Percentiles rank a stretch among this genome's conserved stretches.
These are phyloP conservation scores for Steinernema hermaphroditum DNA, from an alignment of 2,888 invertebrate species.

Conservation along the genomic window DNA sequence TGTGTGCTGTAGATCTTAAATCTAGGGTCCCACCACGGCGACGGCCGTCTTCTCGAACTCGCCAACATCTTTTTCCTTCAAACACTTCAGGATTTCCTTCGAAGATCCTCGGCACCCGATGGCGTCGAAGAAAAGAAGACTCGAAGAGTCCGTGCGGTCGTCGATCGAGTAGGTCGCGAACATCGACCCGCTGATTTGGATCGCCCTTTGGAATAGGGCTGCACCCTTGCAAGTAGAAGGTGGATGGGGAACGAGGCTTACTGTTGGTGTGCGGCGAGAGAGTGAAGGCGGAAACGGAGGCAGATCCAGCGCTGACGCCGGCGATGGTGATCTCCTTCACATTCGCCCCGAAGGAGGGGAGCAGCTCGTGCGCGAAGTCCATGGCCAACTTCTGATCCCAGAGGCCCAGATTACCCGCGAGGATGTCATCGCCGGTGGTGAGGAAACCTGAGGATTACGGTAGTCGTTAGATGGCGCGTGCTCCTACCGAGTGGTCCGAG, in stretches of 20 bases:
- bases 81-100: neutral
- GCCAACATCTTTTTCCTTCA: slow-evolving; percentile 9
- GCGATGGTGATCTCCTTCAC: slow-evolving; percentile 42
- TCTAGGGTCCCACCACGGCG: neutral
- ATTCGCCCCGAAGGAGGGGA: slow-evolving; percentile 45
- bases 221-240: slow-evolving; percentile 1
- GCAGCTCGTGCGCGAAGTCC: slow-evolving; percentile 40
- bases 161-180: slow-evolving; percentile 37
- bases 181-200: slow-evolving; percentile 48
- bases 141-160: slow-evolving; percentile 2
- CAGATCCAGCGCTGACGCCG: slow-evolving; percentile 49
- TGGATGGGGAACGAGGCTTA: neutral
- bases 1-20: neutral
- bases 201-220: slow-evolving; percentile 41
- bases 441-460: slow-evolving; percentile 42
- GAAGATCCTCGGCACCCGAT: neutral
- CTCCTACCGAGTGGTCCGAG: slow-evolving; percentile 18
- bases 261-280: slow-evolving; percentile 40
- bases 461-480: neutral
- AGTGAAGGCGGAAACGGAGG: slow-evolving; percentile 36
- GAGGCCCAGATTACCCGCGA: slow-evolving; percentile 48
- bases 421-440: slow-evolving; percentile 37
- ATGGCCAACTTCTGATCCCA: slow-evolving; percentile 45
- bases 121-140: slow-evolving; percentile 1
- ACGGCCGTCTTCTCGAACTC: slow-evolving; percentile 5